Conservation (phyloP, 2,888 invertebrate genomes). For the Leistus spinibarbis region DNA sequence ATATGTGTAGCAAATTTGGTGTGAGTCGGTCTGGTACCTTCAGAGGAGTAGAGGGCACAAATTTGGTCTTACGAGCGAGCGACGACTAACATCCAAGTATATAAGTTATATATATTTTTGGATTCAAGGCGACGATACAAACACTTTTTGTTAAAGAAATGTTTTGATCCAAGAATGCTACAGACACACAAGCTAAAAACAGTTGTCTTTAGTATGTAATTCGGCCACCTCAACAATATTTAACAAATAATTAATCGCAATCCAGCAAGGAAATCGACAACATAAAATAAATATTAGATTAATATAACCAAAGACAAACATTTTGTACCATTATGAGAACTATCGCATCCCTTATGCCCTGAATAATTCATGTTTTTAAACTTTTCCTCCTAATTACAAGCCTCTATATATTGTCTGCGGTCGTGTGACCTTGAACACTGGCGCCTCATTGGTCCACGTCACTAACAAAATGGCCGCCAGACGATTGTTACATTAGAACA, state of each 20-base stretch:
- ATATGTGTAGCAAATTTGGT: too few species aligned
- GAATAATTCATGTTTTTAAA: conserved; percentile 7
- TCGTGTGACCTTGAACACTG: conserved; percentile 15
- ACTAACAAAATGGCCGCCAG: conserved; percentile 10
- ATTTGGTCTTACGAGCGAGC: too few species aligned
- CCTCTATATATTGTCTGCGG: not conserved
- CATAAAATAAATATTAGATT: not conserved
- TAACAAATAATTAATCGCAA: not conserved
- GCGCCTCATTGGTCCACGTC: conserved; percentile 26
- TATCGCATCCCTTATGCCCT: not conserved
- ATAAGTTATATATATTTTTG: too few species aligned
- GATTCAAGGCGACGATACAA: too few species aligned
- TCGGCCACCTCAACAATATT: too few species aligned
- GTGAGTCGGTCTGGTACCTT: too few species aligned
- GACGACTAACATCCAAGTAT: too few species aligned
- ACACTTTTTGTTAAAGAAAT: too few species aligned
- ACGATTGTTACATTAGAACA: not conserved
- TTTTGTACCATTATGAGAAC: conserved; percentile 4
- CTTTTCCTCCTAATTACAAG: conserved; percentile 15
- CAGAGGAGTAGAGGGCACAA: too few species aligned
- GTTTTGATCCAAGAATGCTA: too few species aligned
- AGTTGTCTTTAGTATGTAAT: too few species aligned
- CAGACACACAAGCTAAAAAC: too few species aligned
- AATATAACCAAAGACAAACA: not conserved
- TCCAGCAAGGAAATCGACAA: not conserved